Evolutionary conservation across 2,797 vertebrate species (phyloP).

Genomic region (Discoglossus pictus): DNA sequence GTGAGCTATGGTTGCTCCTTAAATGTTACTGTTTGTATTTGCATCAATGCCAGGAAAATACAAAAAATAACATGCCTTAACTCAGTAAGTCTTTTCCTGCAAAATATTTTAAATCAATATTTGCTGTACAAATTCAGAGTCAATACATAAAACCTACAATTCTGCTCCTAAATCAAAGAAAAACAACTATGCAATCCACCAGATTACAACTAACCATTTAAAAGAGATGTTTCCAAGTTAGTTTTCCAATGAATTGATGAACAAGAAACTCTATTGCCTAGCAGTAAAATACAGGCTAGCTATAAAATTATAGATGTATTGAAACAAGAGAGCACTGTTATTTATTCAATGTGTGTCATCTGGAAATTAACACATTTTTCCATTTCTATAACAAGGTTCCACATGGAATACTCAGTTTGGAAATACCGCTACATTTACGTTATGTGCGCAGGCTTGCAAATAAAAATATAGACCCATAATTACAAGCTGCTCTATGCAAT

Average conservation of each 20-base stretch:
- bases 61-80: conserved; percentile 29
- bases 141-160: conserved; percentile 34
- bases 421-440: no score
- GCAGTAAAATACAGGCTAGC: conserved; percentile 3
- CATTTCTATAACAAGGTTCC: no score
- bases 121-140: conserved; percentile 29
- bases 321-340: background rate
- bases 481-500: conserved; percentile 5
- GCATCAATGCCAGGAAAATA: conserved; percentile 14
- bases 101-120: conserved; percentile 40
- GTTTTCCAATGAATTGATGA: conserved; percentile 28
- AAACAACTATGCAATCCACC: conserved; percentile 33
- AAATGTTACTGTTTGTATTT: conserved; percentile 14
- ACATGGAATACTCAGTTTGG: no score
- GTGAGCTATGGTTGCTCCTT: no score
- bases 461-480: background rate
- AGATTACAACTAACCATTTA: conserved; percentile 26
- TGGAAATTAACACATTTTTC: no score
- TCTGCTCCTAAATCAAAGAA: conserved; percentile 35
- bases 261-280: conserved; percentile 9
- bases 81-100: conserved; percentile 23
- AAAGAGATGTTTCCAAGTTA: conserved; percentile 21
- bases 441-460: no score
- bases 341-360: conserved; percentile 12
- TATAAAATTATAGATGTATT: background rate